A percentile compares a stretch with the other conserved stretches of the same genome.
Evolutionary conservation across 30 jellyfish, hydroid and myxozoan genomes (phyloP).

Genomic region (Chironex yamaguchii): DNA sequence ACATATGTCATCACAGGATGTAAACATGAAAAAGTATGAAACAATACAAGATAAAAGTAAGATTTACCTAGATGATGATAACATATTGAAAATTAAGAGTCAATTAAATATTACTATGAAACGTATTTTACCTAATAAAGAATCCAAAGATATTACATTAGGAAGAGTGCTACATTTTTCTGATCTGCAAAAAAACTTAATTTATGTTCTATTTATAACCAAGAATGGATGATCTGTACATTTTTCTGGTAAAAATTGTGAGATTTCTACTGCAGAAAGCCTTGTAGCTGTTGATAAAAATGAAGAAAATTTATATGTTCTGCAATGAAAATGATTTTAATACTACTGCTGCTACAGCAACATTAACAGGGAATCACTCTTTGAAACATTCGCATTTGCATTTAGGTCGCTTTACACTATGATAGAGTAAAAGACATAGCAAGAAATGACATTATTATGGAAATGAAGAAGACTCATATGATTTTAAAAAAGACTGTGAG

Average conservation of each 20-base stretch:
- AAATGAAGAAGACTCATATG: neutral
- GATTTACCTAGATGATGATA: conserved; percentile 27
- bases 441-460: conserved; percentile 10
- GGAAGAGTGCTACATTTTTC: conserved; percentile 44
- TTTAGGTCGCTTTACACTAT: conserved; percentile 28
- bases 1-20: conserved; percentile 43
- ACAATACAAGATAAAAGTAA: conserved; percentile 21
- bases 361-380: conserved; percentile 26
- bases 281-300: conserved; percentile 21
- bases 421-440: conserved; percentile 29
- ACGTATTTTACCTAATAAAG: conserved; percentile 28
- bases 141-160: conserved; percentile 18
- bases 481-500: conserved; percentile 21
- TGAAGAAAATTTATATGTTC: neutral
- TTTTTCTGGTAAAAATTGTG: conserved; percentile 40
- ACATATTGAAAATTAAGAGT: conserved; percentile 11
- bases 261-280: conserved; percentile 24
- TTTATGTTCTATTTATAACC: conserved; percentile 41
- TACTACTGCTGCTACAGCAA: conserved; percentile 17
- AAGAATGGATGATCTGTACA: conserved; percentile 43
- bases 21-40: conserved; percentile 20
- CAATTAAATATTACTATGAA: conserved; percentile 11
- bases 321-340: conserved; percentile 12
- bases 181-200: conserved; percentile 30
- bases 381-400: conserved; percentile 32